Base-by-base conservation (phyloP, 2,888 invertebrate species). In the Anoncus sp. region DNA sequence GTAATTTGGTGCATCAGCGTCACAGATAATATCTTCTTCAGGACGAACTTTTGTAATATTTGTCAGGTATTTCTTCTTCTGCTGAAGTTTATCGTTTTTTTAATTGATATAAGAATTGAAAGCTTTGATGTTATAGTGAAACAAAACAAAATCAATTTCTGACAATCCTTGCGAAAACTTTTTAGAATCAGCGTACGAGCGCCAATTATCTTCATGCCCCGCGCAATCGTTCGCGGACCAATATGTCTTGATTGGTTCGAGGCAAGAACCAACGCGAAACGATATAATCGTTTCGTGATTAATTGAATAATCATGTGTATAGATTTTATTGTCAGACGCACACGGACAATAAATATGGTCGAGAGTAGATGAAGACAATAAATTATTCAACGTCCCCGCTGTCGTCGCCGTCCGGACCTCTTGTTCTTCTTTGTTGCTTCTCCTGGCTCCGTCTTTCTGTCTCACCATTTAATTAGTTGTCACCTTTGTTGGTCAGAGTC, bases 261-360 rank as follows among this genome's bases (percentile, higher is more conserved):
- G 47, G 77, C 63, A 65, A 63, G 78, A 81, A 81, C 86, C 86
- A 84, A 87, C 88, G 84, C 86, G 84, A 85, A 83, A 81, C 85
- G 84, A 86, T 87, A n/a, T 87, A 85, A 84, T 87, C 85, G 87
- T 89, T n/a, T n/a, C n/a, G n/a, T n/a, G n/a, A n/a, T n/a, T 90
- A 89, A 90, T 89, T 89, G 88, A 89, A 90, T 86, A 87, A 90
- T 90, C 88, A 89, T 90, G 90, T 90, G 89, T 90, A 89, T 90
- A 86, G 86, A 89, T 86, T 86, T 87, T 84, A 88, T 89, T 88
- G 84, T 82, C 77, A 77, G 83, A 84, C 86, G 83, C 80, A 84
- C 85, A 83, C 80, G 70, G 72, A 75, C 66, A 85, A 88, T 90
- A 90, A 90, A 90, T 89, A 90, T 88, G 88, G 85, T 88, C 87